Base-by-base conservation (phyloP, 2,888 invertebrate genomes). In the Ashinkailepas kermadecensis region DNA sequence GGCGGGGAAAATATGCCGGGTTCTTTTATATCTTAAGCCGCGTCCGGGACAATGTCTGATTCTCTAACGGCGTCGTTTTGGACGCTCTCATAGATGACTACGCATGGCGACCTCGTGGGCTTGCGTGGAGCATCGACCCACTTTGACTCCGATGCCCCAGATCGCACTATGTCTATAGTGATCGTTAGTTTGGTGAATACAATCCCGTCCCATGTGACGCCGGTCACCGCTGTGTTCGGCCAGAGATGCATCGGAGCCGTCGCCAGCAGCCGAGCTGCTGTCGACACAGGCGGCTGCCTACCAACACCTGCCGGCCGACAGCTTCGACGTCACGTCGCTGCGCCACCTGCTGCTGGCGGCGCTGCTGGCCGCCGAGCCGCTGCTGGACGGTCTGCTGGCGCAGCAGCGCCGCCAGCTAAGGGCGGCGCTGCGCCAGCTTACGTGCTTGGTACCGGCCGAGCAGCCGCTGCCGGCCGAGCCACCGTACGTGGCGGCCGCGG, bases 381-480 rank as follows among this genome's bases (percentile, higher is more conserved):
- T 74, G 56, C 56, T 74, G 74, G 21, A 54, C 18, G 18, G 9
- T 56, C 54, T 56, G 74, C 74, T 74, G 74, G 18, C 21, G 21
- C 23, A 18, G 23, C 54, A 23, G 74, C 54, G 11, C 54, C 56
- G 18, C 18, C 74, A 18, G 74, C 74, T 74, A 54, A 56, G 74
- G 8, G 9, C 13, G 18, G 54, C 74, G 56, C 74, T 74, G 74
- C 74, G 54, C 1, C 74, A 3, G 18, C 54, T 74, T 56, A 21
- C 74, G 21, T 74, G 74, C 21, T 0, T 10, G 9, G 54, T 74
- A 56, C 74, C 74, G 56, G 74, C 74, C 74, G 56, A 15, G 39
- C 74, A 74, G 74, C 74, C 74, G 74, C 74, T 74, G 74, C 74
- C 74, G 56, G 54, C 74, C 10, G 21, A 7, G 54, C 74, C 74